These are phyloP conservation scores for Eleutherodactylus coqui DNA, from an alignment of 2,797 vertebrate genomes.

Conservation along the genomic window DNA sequence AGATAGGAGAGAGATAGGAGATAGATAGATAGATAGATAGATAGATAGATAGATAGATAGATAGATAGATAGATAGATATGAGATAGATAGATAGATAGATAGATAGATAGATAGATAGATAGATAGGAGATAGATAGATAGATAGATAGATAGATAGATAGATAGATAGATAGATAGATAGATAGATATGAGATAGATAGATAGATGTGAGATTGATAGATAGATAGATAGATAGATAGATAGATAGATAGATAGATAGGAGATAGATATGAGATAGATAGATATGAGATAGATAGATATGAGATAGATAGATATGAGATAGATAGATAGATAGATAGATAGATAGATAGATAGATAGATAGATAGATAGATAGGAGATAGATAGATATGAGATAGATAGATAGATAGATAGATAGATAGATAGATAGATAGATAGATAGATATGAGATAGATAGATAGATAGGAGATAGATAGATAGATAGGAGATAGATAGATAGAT, in stretches of 20 bases:
- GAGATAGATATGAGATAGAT: background rate
- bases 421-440: background rate
- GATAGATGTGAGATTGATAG: background rate
- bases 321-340: conserved; percentile 5
- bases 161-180: too few relatives aligned
- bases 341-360: background rate
- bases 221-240: background rate
- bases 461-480: background rate
- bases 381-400: background rate
- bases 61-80: background rate
- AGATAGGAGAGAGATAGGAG: too few relatives aligned
- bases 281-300: background rate
- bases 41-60: background rate
- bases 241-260: background rate
- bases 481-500: background rate
- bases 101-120: too few relatives aligned
- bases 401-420: background rate
- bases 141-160: too few relatives aligned
- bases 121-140: too few relatives aligned
- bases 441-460: background rate
- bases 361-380: background rate
- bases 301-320: background rate
- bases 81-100: background rate
- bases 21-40: too few relatives aligned
- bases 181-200: background rate